Evolutionary conservation across 2,797 vertebrate genomes (phyloP), one percentile per base, ranked within the genome.

Genomic region (Ciconia nigra): DNA sequence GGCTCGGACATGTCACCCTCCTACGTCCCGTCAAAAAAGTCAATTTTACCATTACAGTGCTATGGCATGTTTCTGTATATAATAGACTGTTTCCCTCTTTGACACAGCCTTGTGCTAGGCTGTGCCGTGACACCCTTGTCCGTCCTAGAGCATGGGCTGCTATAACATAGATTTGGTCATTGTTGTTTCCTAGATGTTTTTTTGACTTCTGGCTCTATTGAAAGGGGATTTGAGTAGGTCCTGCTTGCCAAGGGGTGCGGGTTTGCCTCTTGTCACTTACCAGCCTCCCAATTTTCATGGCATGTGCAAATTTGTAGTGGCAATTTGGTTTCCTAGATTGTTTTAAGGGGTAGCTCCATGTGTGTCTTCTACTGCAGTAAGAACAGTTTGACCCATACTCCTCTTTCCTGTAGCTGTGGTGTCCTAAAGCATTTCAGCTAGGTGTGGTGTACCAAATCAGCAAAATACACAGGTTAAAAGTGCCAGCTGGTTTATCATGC

Each of bases 141-240:
- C 10, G 3, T 66, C 29, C n/a, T 39, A 17, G 18, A 55, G 37
- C 11, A 7, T 3, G 7, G 44, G 22, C 26, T 71, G 13, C 20
- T 85, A 0, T 46, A n/a, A 25, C 0, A 0, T n/a, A 19, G 47
- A 6, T 54, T 52, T 81, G 20, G 10, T 87, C 25, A 21, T 37
- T 65, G 33, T 67, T 39, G n/a, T 70, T 51, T 51, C 1, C 31
- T 29, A 15, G 7, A 4, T 47, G 2, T 13, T 49, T 71, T 37
- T 72, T 37, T 58, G 0, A 12, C 10, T 54, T 74, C 13, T n/a
- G 25, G 3, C n/a, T 63, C 14, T 63, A 31, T 74, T 67, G 37
- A 61, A 18, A n/a, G 11, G 3, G 7, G 6, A 3, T 39, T 51
- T 35, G 63, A 57, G n/a, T 63, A 51, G 20, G 10, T 47, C 11